Percentiles rank a stretch among this genome's conserved stretches.
Conservation (phyloP, 2,113 vertebrate species). For the Lepisosteus oculatus region DNA sequence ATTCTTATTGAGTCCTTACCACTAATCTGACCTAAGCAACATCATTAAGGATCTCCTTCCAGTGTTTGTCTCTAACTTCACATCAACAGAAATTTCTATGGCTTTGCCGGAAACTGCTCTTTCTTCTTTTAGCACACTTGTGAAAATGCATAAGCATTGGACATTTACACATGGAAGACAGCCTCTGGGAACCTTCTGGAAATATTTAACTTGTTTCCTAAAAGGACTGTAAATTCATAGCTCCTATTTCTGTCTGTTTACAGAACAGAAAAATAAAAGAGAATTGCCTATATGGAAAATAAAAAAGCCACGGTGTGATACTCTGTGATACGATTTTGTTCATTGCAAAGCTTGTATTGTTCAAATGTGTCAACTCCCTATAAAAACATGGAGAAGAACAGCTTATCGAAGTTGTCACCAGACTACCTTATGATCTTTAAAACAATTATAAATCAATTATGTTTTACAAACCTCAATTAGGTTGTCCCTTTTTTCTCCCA, state of each 20-base stretch:
- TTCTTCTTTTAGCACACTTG: background rate
- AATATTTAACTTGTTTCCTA: background rate
- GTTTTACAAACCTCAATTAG: too few relatives aligned
- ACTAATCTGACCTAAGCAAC: background rate
- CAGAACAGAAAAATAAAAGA: background rate
- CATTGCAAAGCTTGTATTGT: too few relatives aligned
- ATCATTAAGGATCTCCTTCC: background rate
- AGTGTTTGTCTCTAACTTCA: background rate
- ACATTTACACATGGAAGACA: background rate
- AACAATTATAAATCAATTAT: too few relatives aligned
- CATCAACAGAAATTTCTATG: background rate
- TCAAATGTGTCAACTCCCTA: too few relatives aligned
- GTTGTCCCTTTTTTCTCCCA: too few relatives aligned
- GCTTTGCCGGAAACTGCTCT: background rate
- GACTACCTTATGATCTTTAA: too few relatives aligned
- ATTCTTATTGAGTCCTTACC: background rate
- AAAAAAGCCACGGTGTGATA: too few relatives aligned
- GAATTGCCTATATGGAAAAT: too few relatives aligned
- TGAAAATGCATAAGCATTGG: background rate
- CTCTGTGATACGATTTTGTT: too few relatives aligned
- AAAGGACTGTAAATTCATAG: background rate
- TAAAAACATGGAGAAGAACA: too few relatives aligned
- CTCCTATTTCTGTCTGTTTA: background rate
- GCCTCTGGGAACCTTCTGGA: background rate
- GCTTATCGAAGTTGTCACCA: too few relatives aligned